Conservation (phyloP, 2,797 vertebrate genomes). For the Diplodus sargus region DNA sequence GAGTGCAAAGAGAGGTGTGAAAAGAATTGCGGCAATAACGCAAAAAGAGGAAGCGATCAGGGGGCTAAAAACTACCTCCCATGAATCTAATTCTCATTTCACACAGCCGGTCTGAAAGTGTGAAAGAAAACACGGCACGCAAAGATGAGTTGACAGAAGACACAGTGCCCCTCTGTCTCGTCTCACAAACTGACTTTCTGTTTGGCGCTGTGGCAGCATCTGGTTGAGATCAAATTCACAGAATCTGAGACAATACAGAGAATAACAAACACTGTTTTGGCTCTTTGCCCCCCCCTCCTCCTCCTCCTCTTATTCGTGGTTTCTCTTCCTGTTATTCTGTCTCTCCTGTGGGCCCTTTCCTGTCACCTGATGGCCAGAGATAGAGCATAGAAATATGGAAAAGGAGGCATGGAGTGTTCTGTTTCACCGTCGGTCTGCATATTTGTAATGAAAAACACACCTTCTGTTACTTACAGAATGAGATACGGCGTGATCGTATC, state of each 20-base stretch:
- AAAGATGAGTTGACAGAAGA: constrained; percentile 14
- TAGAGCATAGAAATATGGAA: constrained; percentile 54
- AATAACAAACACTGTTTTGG: constrained; percentile 32
- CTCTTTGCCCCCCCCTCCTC: constrained; percentile 22
- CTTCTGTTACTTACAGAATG: not conserved
- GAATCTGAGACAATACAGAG: constrained; percentile 39
- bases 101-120: not conserved
- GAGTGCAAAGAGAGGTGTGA: constrained; percentile 12
- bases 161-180: constrained; percentile 10
- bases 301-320: constrained; percentile 61
- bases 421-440: constrained; percentile 16
- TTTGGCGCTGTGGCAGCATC: constrained; percentile 34
- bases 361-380: constrained; percentile 75
- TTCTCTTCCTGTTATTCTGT: constrained; percentile 83
- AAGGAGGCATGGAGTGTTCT: constrained; percentile 35
- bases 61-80: not conserved
- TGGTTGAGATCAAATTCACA: constrained; percentile 30
- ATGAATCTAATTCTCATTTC: constrained; percentile 8
- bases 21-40: constrained; percentile 11
- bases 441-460: constrained; percentile 15
- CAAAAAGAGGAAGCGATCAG: constrained; percentile 13
- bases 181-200: not conserved
- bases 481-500: constrained; percentile 14
- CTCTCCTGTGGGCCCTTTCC: constrained; percentile 71
- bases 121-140: constrained; percentile 14